A percentile compares a stretch with the other conserved stretches of the same genome.
Evolutionary conservation across 2,888 invertebrate species (phyloP).

Genomic region (Encarsia formosa): DNA sequence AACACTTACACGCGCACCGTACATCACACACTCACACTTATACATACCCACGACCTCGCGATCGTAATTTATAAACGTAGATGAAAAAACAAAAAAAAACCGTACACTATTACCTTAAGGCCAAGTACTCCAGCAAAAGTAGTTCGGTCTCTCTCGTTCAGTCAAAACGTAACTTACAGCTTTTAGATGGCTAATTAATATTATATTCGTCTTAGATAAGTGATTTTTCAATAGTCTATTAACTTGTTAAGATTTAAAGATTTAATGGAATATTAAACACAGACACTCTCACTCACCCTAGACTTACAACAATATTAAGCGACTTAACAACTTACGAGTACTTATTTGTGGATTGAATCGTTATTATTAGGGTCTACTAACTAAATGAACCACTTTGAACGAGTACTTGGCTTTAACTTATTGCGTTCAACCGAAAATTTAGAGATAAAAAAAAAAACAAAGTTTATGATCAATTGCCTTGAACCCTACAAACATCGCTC

Average conservation of each 20-base stretch:
- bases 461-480: slow-evolving; percentile 3
- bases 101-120: too few species aligned
- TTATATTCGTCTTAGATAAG: slow-evolving; percentile 16
- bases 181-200: slow-evolving; percentile 10
- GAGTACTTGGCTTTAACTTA: slow-evolving; percentile 11
- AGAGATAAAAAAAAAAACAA: slow-evolving; percentile 4
- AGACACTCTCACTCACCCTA: slow-evolving; percentile 4
- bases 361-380: slow-evolving; percentile 5
- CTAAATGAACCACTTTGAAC: slow-evolving; percentile 8
- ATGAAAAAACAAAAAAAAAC: too few species aligned
- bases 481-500: slow-evolving; percentile 5
- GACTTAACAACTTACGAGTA: slow-evolving; percentile 8
- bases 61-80: slow-evolving; percentile 3
- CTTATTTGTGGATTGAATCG: slow-evolving; percentile 8
- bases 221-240: slow-evolving; percentile 8
- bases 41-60: slow-evolving; percentile 11
- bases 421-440: not conserved
- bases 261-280: not conserved
- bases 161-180: not conserved
- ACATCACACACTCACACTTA: slow-evolving; percentile 6
- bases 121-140: too few species aligned
- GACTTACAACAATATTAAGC: slow-evolving; percentile 1
- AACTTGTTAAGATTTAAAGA: not conserved
- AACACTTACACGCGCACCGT: not conserved
- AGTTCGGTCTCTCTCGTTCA: too few species aligned